Base-by-base conservation (phyloP, 2,113 vertebrate species). In the Anthoscopus minutus region DNA sequence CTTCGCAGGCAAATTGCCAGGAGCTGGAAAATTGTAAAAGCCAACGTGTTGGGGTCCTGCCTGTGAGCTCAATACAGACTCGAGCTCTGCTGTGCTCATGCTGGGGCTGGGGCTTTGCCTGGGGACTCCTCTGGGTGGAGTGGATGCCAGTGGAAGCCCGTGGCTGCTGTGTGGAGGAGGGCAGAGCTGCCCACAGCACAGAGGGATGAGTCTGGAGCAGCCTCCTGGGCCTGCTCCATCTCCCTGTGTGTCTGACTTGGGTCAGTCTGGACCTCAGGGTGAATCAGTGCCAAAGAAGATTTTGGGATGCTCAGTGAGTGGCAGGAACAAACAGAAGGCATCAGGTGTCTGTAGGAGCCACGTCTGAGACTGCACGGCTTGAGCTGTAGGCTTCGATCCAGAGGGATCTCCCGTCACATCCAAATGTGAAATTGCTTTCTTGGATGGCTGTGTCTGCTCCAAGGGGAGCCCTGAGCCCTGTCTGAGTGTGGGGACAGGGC, bases 131-230 rank as follows among this genome's bases (percentile, higher is more conserved):
- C 51, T 7, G 8, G 57, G 21, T 1, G 42, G 21, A 33, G 20
- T 4, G 27, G 10, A 56, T 19, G 38, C 35, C 4, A 0, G 2
- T 10, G 33, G 2, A 28, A 20, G 50, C 3, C 0, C 0, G 0
- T 28, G 40, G 37, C 0, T 54, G 28, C 38, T 2, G 0, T 11
- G 48, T 0, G 3, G 53, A 42, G 58, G 65, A 31, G 35, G 61
- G 65, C 78, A 77, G 45, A 44, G 54, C 33, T 50, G 53, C 4
- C 24, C 4, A 1, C 0, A 8, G 76, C 25, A 12, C 28, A 30
- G 24, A 66, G 57, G 61, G 80, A 14, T n/a, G 56, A 62, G 31
- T 0, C 0, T 31, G 65, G n/a, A 6, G 14, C 51, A 62, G 56
- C 7, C 42, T 53, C 22, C 48, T 7, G 70, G 45, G 35, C 35